Conservation (phyloP, 2,888 invertebrate species). For the Choristoneura rosaceana region DNA sequence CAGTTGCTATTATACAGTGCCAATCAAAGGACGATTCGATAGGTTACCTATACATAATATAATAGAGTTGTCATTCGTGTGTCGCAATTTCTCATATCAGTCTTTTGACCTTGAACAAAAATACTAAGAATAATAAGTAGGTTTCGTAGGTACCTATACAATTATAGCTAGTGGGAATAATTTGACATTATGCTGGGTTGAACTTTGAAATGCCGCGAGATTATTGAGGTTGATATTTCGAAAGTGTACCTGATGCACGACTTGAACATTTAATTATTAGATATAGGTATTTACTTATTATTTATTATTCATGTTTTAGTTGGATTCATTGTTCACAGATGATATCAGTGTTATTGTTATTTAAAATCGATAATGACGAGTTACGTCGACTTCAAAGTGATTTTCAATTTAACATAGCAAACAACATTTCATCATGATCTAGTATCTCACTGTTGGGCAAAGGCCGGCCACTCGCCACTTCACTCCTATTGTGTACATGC, state of each 20-base stretch:
- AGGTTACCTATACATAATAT: neutral
- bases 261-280: conserved; percentile 43
- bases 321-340: conserved; percentile 6
- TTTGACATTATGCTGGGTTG: conserved; percentile 51
- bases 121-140: neutral
- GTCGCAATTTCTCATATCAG: neutral
- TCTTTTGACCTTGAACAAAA: conserved; percentile 5
- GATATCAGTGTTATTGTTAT: conserved; percentile 2
- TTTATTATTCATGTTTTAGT: conserved; percentile 6
- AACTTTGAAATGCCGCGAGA: conserved; percentile 53
- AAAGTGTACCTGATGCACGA: conserved; percentile 47
- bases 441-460: neutral
- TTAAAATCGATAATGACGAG: conserved; percentile 4
- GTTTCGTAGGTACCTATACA: neutral
- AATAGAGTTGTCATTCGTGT: conserved; percentile 10
- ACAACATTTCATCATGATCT: too few species aligned
- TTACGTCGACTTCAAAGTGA: conserved; percentile 3
- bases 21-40: neutral
- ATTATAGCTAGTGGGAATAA: conserved; percentile 23
- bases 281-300: neutral
- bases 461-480: neutral
- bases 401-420: neutral
- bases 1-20: neutral
- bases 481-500: neutral
- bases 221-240: conserved; percentile 39